Conservation (phyloP, 2,113 vertebrate genomes). For the Hassar affinis region DNA sequence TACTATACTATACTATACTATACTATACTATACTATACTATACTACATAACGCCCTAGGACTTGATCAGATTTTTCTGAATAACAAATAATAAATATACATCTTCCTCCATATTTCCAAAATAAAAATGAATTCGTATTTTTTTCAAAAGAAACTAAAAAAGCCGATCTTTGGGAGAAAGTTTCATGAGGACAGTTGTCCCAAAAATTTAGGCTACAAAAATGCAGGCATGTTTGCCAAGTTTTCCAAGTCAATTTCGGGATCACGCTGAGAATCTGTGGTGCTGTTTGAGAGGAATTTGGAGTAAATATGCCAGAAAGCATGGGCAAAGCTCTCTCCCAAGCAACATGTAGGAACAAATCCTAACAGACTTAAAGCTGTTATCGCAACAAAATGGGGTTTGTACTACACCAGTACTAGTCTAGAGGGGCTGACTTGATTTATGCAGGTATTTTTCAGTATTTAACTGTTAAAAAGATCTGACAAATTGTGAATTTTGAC, state of each 20-base stretch:
- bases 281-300: not conserved
- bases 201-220: not conserved
- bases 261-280: not conserved
- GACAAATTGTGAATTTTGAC: not conserved
- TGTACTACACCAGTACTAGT: not conserved
- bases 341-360: not conserved
- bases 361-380: not conserved
- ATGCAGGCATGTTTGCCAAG: not conserved
- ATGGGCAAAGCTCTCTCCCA: not conserved
- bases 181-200: not conserved
- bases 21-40: not conserved
- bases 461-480: not conserved
- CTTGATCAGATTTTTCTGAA: not conserved
- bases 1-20: not conserved
- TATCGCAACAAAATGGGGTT: not conserved
- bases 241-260: not conserved
- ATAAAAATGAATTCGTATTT: not conserved
- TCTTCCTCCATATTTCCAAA: not conserved
- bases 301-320: not conserved
- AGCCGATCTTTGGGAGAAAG: too few species aligned
- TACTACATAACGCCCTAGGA: not conserved
- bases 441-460: not conserved
- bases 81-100: not conserved
- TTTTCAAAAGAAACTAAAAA: not conserved
- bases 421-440: not conserved